Base-by-base conservation (phyloP, 2,888 invertebrate genomes). In the Syrista parreyssii region DNA sequence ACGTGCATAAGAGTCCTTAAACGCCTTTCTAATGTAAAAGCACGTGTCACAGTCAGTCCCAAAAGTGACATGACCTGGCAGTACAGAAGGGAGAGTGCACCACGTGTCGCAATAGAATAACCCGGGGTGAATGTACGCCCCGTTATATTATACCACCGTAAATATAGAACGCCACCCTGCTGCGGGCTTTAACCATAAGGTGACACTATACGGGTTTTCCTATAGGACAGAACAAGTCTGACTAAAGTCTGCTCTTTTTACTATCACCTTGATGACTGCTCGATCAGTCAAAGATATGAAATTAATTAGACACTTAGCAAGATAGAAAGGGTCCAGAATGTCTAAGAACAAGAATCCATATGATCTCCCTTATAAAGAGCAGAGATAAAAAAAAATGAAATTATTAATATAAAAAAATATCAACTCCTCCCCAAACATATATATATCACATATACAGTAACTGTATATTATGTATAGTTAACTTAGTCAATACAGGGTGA, bases 111-210 rank as follows among this genome's bases (percentile, higher is more conserved):
- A 75, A 74, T 75, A 73, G 74, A 74, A 32, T 30, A 71, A 74
- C 76, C 55, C 73, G 78, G 78, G 78, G 78, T 78, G 78, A 78
- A 78, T 69, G 78, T 76, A 76, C 78, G 68, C 78, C 76, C 74
- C 73, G 78, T 78, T 78, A 76, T 73, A 78, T 74, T 34, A 34
- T 74, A 34, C 74, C 74, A 78, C 75, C 82, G 83, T 85, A 84
- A 85, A 85, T 85, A 85, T 85, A 85, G 85, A 85, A 82, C 80
- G 82, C 80, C 80, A 81, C 82, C 82, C 81, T 76, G 82, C 80
- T 81, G 80, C 79, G 84, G 75, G 74, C 74, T 76, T 73, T 76
- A 32, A 73, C 77, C 74, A 33, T 74, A 77, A 78, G 74, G 77
- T 32, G 71, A 80, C 75, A 75, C 80, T 76, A 76, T 81, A 79